A percentile compares a stretch with the other conserved stretches of the same genome.
Conservation (phyloP, 1,140 invertebrate genomes). For the Pachypsylla venusta region DNA sequence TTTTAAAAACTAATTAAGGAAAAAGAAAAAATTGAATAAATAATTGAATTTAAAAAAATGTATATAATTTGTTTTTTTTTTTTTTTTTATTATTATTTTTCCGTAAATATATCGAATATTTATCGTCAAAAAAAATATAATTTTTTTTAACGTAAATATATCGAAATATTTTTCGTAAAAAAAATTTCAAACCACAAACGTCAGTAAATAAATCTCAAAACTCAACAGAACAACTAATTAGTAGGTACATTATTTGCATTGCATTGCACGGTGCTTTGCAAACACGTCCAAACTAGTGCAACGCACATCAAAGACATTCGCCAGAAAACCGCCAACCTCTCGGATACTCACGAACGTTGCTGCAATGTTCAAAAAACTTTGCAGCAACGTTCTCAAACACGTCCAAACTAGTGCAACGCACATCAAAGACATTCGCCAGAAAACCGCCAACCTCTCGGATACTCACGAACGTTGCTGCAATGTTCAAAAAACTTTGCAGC, state of each 20-base stretch:
- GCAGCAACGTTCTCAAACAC: too few relatives aligned
- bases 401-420: too few relatives aligned
- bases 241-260: constrained; percentile 9
- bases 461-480: too few relatives aligned
- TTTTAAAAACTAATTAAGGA: not conserved
- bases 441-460: too few relatives aligned
- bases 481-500: too few relatives aligned
- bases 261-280: constrained; percentile 9
- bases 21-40: constrained; percentile 7
- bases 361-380: not conserved
- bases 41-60: constrained; percentile 7
- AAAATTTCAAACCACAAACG: not conserved
- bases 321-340: not conserved
- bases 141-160: not conserved
- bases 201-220: constrained; percentile 6
- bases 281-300: constrained; percentile 9
- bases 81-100: constrained; percentile 5
- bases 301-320: too few relatives aligned
- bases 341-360: not conserved
- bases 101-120: constrained; percentile 6
- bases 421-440: too few relatives aligned
- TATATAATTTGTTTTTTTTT: constrained; percentile 6
- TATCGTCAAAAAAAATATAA: constrained; percentile 7
- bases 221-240: constrained; percentile 1
- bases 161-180: constrained; percentile 6